Percentiles rank a stretch among this genome's conserved stretches.
Evolutionary conservation across 2,888 invertebrate species (phyloP).

Genomic region (Melipona bicolor): DNA sequence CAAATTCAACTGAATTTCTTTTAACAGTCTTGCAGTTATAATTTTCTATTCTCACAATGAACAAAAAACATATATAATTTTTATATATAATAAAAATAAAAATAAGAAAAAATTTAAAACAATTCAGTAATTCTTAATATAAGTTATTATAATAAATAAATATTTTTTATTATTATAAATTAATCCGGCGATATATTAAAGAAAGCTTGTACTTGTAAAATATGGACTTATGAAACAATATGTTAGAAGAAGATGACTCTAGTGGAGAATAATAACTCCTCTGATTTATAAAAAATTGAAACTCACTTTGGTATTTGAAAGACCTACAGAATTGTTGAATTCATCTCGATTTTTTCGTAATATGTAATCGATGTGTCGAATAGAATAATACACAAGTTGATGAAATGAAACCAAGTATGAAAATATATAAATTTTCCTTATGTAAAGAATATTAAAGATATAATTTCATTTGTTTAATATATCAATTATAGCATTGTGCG

Average conservation of each 20-base stretch:
- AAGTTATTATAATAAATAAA: too few species aligned
- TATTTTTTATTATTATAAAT: too few species aligned
- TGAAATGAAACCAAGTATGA: conserved; percentile 12
- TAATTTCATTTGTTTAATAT: background rate
- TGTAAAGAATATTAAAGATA: background rate
- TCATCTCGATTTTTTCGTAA: conserved; percentile 4
- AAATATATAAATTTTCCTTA: conserved; percentile 12
- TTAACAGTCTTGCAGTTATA: too few species aligned
- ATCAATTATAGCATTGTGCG: conserved; percentile 1
- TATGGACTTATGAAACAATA: background rate
- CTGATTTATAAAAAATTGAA: conserved; percentile 57
- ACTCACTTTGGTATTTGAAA: conserved; percentile 63
- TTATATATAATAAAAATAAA: background rate
- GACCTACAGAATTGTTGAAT: conserved; percentile 37
- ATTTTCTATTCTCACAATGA: background rate
- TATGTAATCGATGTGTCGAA: background rate
- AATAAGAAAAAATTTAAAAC: background rate
- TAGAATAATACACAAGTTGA: background rate
- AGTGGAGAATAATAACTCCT: conserved; percentile 65
- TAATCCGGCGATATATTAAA: background rate
- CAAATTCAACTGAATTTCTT: too few species aligned
- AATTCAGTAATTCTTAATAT: background rate
- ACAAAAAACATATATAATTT: background rate
- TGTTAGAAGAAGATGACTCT: background rate
- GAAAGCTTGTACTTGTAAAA: background rate